phyloP scores from a whole-genome alignment of 1,140 invertebrate genomes.

The Eupristina koningsbergeri region DNA sequence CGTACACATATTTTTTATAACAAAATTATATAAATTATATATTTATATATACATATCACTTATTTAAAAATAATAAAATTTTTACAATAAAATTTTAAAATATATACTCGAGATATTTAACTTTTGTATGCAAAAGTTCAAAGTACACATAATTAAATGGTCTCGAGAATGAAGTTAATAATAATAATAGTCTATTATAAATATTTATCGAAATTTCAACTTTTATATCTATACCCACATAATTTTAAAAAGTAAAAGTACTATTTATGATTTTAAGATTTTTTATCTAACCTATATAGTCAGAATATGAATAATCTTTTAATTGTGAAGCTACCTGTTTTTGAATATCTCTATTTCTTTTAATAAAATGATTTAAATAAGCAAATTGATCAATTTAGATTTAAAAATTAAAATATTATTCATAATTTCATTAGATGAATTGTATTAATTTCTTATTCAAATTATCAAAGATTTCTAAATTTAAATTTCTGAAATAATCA shows the following conservation, averaged over 20 bases:
- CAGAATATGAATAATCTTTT: background rate
- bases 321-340: background rate
- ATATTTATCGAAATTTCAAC: background rate
- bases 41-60: background rate
- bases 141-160: background rate
- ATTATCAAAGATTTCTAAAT: background rate
- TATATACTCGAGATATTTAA: too few relatives aligned
- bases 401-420: background rate
- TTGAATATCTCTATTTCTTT: background rate
- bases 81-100: too few relatives aligned
- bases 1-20: background rate
- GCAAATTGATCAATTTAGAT: background rate
- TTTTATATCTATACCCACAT: background rate
- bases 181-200: background rate
- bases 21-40: background rate
- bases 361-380: background rate
- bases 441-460: background rate
- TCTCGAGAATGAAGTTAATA: background rate
- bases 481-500: background rate
- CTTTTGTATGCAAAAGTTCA: too few relatives aligned
- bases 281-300: background rate
- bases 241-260: background rate
- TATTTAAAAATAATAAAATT: background rate
- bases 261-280: background rate
- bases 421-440: background rate